These are phyloP conservation scores for Shargacucullia verbasci DNA, from an alignment of 2,888 invertebrate species.

Conservation along the genomic window DNA sequence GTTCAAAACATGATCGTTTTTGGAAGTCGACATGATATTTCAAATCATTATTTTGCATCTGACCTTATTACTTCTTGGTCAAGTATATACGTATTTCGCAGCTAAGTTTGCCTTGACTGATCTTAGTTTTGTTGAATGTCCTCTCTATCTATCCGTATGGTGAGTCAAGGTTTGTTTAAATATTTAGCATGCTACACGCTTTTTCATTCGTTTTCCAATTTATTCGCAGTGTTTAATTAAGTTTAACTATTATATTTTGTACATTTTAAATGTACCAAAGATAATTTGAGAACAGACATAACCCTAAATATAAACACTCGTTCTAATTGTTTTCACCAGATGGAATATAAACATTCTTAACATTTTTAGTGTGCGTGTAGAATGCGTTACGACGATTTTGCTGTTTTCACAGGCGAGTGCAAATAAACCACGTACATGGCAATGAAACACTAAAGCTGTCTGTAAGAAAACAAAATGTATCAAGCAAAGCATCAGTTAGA, in stretches of 20 bases:
- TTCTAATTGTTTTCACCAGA: constrained; percentile 29
- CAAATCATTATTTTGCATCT: constrained; percentile 21
- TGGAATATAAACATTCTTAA: constrained; percentile 30
- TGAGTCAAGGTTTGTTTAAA: constrained; percentile 46
- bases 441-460: constrained; percentile 65
- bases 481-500: constrained; percentile 73
- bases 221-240: constrained; percentile 11
- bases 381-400: constrained; percentile 51
- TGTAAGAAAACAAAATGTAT: constrained; percentile 63
- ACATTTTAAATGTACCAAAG: constrained; percentile 11
- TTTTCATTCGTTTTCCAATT: constrained; percentile 21
- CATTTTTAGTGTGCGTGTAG: constrained; percentile 59
- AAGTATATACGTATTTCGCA: constrained; percentile 22
- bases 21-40: constrained; percentile 22
- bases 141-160: constrained; percentile 33
- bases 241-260: constrained; percentile 11
- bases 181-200: constrained; percentile 27
- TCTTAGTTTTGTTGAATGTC: constrained; percentile 43
- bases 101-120: constrained; percentile 43
- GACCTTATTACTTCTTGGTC: constrained; percentile 31
- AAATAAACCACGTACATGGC: constrained; percentile 63
- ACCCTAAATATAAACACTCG: constrained; percentile 15
- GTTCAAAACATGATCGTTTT: constrained; percentile 28
- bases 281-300: constrained; percentile 18
- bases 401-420: constrained; percentile 59